Conservation (phyloP, 2,797 vertebrate genomes). For the Onychomys leucogaster region DNA sequence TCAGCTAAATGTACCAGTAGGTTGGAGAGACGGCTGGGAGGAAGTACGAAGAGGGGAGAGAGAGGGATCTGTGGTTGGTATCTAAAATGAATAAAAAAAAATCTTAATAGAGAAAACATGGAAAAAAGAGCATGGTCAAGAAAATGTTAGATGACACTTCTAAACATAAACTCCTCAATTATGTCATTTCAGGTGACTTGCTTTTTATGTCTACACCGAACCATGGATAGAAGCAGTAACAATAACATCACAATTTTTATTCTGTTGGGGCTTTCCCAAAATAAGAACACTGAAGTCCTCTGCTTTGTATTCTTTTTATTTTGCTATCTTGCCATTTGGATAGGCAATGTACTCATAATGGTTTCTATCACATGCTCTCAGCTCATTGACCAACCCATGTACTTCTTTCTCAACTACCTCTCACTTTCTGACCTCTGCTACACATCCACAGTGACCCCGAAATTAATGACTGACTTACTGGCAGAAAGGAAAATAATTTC, state of each 20-base stretch:
- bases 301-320: conserved; percentile 54
- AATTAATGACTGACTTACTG: conserved; percentile 70
- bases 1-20: too few relatives aligned
- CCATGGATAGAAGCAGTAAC: conserved; percentile 33
- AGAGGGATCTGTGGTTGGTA: too few relatives aligned
- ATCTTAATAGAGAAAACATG: too few relatives aligned
- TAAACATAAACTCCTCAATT: background rate
- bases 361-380: conserved; percentile 61
- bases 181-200: conserved; percentile 12
- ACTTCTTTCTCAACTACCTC: conserved; percentile 77
- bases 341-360: conserved; percentile 77
- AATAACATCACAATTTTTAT: conserved; percentile 56
- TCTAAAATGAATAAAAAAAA: too few relatives aligned
- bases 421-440: conserved; percentile 77
- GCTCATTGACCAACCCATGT: conserved; percentile 74
- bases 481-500: conserved; percentile 62
- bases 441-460: conserved; percentile 77
- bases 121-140: background rate
- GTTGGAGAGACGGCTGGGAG: too few relatives aligned
- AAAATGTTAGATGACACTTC: background rate
- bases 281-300: conserved; percentile 20
- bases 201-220: background rate
- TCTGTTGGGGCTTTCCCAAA: conserved; percentile 59
- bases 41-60: too few relatives aligned
- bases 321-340: conserved; percentile 64